phyloP scores from a whole-genome alignment of 2,797 vertebrate genomes.

The Sebastes trivittatus region DNA sequence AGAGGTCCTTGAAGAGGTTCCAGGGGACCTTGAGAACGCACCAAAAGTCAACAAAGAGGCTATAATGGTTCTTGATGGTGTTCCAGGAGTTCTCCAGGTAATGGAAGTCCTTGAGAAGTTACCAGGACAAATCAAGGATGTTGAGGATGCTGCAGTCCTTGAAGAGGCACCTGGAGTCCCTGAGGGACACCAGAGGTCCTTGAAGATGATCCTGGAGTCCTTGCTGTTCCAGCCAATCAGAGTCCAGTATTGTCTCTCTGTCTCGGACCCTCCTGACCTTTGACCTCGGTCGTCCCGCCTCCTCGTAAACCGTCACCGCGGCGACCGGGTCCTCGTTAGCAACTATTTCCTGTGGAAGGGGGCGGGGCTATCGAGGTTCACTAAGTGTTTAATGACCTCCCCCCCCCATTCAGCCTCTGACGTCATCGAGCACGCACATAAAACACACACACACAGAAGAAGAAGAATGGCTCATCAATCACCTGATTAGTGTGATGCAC shows the following conservation, averaged over 20 bases:
- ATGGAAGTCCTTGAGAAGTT: neutral
- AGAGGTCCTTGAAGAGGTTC: no score
- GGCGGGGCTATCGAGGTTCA: conserved; percentile 48
- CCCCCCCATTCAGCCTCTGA: conserved; percentile 58
- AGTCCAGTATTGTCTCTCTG: neutral
- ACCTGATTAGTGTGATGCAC: conserved; percentile 14
- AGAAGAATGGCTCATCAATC: conserved; percentile 49
- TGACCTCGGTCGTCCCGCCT: conserved; percentile 60
- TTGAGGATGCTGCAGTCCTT: neutral
- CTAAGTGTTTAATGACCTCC: conserved; percentile 55
- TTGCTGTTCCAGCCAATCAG: no score
- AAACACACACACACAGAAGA: neutral
- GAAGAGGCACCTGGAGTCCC: neutral
- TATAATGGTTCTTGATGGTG: no score
- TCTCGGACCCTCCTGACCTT: conserved; percentile 39
- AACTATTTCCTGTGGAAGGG: conserved; percentile 74
- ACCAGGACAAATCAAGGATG: neutral
- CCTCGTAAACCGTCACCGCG: conserved; percentile 69
- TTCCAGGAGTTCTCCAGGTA: neutral
- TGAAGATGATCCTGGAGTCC: neutral
- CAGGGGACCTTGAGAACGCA: no score
- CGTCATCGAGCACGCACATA: conserved; percentile 47
- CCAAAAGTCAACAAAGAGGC: no score
- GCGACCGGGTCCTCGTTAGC: conserved; percentile 42
- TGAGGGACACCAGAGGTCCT: neutral